Evolutionary conservation across 92 coral and sea anemone species (phyloP), one percentile per base, ranked within the genome.

Genomic region (Scolanthus callimorphus): DNA sequence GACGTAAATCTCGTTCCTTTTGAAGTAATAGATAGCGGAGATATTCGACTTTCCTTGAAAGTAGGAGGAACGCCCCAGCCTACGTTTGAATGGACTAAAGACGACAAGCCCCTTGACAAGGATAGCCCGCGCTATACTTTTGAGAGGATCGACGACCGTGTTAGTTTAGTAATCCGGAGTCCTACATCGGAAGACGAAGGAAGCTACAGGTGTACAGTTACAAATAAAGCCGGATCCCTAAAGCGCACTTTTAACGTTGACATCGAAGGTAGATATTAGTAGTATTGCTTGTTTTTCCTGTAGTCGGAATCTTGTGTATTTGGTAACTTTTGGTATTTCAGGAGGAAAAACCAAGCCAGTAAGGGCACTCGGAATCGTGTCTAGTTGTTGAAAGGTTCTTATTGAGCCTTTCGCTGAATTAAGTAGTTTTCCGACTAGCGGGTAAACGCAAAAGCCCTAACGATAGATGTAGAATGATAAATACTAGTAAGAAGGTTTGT

Each of bases 21-120:
- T 59, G 49, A 58, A 50, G 41, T 86, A 31, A 71, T 67, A 13
- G 78, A 82, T 29, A 76, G 84, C 24, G 79, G 85, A 13, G 72
- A 67, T 34, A 60, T 82, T 1, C 39, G 61, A 6, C 79, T 86
- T 41, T 63, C 54, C 25, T 78, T 62, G 29, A 71, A 66, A 29
- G 80, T 86, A 19, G 57, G 23, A n/a, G 89, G 89, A 17, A 72
- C 72, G 47, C 95, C 95, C n/a, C 43, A 51, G 45, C 95, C 95
- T 15, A 72, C 76, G 19, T 46, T 77, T 9, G 68, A 66, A 34
- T 86, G 95, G 95, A 66, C 76, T 58, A 82, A 77, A 49, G 81
- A 86, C 31, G 86, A 74, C 41, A 63, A 65, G 58, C 84, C 77
- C 29, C 25, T 86, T 52, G 71, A 60, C 34, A 61, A 61, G 70